Conservation (phyloP, 1,140 invertebrate species). For the Lethrus apterus region DNA sequence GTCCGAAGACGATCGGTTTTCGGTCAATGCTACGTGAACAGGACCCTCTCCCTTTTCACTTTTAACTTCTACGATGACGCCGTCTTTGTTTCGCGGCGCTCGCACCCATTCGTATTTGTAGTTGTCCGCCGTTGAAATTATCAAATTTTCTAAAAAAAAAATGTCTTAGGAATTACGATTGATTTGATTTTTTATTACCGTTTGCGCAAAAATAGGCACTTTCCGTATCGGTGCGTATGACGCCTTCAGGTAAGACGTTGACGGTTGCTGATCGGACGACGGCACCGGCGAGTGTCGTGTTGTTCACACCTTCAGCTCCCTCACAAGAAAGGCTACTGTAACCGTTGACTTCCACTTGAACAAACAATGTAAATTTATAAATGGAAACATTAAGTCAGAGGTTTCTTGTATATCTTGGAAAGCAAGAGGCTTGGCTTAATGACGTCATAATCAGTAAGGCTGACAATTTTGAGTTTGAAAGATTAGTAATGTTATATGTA, state of each 20-base stretch:
- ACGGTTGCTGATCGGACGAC: conserved; percentile 49
- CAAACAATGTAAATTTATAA: neutral
- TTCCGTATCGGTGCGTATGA: conserved; percentile 51
- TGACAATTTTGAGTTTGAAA: too few species aligned
- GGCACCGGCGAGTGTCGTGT: conserved; percentile 49
- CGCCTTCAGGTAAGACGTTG: conserved; percentile 50
- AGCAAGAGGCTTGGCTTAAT: too few species aligned
- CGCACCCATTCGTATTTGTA: conserved; percentile 55
- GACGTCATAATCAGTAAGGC: too few species aligned
- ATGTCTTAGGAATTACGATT: neutral
- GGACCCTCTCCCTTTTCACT: conserved; percentile 42
- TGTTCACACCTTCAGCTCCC: conserved; percentile 44
- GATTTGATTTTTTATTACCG: conserved; percentile 40
- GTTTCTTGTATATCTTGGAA: too few species aligned
- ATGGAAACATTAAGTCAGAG: too few species aligned
- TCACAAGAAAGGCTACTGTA: conserved; percentile 53
- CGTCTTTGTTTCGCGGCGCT: conserved; percentile 51
- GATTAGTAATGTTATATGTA: too few species aligned
- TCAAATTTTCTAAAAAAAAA: conserved; percentile 47
- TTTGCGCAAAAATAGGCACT: conserved; percentile 62
- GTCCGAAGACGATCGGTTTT: conserved; percentile 44
- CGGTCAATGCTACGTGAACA: conserved; percentile 50
- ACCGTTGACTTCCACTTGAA: conserved; percentile 55
- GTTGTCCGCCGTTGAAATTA: conserved; percentile 53
- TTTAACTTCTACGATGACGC: conserved; percentile 50